Evolutionary conservation across 1,140 invertebrate genomes (phyloP).

Genomic region (Bombyx mori): DNA sequence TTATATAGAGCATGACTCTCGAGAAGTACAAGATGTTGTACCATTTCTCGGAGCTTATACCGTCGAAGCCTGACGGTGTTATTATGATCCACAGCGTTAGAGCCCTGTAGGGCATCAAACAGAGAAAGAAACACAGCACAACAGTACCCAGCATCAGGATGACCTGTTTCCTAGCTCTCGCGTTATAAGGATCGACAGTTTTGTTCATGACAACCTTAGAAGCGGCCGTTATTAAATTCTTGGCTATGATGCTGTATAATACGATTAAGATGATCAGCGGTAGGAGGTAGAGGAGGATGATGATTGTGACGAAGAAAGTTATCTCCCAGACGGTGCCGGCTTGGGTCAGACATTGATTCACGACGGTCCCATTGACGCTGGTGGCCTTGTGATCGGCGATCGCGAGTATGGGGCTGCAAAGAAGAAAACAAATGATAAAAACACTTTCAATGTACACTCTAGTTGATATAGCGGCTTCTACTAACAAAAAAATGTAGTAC

Average conservation of each 20-base stretch:
- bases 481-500: background rate
- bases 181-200: conserved; percentile 74
- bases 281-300: conserved; percentile 82
- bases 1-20: conserved; percentile 88
- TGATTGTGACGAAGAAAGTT: conserved; percentile 81
- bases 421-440: conserved; percentile 33
- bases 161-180: conserved; percentile 78
- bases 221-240: conserved; percentile 78
- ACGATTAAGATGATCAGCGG: conserved; percentile 82
- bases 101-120: conserved; percentile 86
- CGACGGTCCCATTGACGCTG: conserved; percentile 68
- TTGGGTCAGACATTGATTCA: conserved; percentile 77
- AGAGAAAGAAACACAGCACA: conserved; percentile 88
- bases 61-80: conserved; percentile 72
- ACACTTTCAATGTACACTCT: background rate
- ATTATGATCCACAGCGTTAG: conserved; percentile 87
- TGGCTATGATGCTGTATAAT: conserved; percentile 84
- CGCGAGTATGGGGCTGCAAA: conserved; percentile 76
- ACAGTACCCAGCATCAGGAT: conserved; percentile 88
- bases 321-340: conserved; percentile 78
- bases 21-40: conserved; percentile 86
- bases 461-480: background rate
- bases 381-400: conserved; percentile 73
- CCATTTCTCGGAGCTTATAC: conserved; percentile 80
- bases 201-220: conserved; percentile 74